phyloP scores from a whole-genome alignment of 2,113 vertebrate species.

The Mobula hypostoma region DNA sequence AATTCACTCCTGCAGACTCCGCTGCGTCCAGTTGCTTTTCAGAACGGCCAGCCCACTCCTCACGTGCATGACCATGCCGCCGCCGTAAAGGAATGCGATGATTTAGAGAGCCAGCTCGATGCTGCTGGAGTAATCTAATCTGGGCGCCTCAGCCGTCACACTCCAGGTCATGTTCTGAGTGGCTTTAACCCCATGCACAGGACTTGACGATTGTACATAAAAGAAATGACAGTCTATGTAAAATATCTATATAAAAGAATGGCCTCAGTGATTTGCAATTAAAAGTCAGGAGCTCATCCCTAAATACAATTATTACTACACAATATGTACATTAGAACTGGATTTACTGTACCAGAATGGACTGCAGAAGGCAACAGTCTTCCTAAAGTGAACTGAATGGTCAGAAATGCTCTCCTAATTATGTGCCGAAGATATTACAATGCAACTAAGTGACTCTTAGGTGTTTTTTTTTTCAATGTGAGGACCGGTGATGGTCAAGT shows the following conservation, averaged over 20 bases:
- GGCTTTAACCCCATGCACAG: not conserved
- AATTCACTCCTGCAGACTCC: not conserved
- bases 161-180: not conserved
- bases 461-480: constrained; percentile 9
- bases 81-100: not conserved
- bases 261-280: constrained; percentile 15
- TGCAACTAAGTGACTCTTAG: constrained; percentile 30
- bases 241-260: constrained; percentile 26
- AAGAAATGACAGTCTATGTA: constrained; percentile 1
- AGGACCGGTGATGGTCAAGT: not conserved
- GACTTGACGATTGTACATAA: not conserved
- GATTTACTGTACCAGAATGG: constrained; percentile 12
- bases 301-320: constrained; percentile 32
- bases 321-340: constrained; percentile 27
- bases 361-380: not conserved
- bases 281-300: constrained; percentile 7
- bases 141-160: not conserved
- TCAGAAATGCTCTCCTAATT: constrained; percentile 24
- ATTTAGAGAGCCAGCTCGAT: not conserved
- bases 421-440: constrained; percentile 16
- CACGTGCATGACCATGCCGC: not conserved
- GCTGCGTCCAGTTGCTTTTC: not conserved
- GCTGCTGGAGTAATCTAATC: not conserved
- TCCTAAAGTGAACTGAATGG: constrained; percentile 2
- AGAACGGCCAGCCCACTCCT: not conserved